Base-by-base conservation (phyloP, 1,140 invertebrate genomes). In the Scaptomyza graminum region DNA sequence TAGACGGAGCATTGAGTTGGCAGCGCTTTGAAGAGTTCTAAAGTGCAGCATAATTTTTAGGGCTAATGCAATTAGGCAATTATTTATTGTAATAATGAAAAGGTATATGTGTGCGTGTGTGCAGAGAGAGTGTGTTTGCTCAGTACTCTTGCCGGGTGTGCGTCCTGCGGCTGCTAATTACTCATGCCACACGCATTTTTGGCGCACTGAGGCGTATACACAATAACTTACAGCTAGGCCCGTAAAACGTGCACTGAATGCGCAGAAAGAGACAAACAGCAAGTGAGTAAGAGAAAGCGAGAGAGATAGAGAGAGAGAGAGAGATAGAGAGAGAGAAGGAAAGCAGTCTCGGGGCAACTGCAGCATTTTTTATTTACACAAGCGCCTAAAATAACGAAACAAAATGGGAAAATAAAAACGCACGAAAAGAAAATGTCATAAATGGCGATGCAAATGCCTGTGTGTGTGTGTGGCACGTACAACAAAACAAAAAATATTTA, bases 31-130 rank as follows among this genome's bases (percentile, higher is more conserved):
- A 87, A 83, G 82, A 83, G 82, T n/a, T n/a, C 82, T 83, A 78
- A 77, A 87, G 76, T 87, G 82, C 82, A 87, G 82, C 79, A 87
- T 76, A 83, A 76, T 88, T 87, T 76, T 64, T 43, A 64, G 52
- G 63, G 64, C 79, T 87, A 87, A 87, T 88, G 82, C 82, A 87
- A 87, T 87, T 87, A 87, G 82, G 75, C 82, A 87, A 87, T 87
- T 87, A 85, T 87, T 78, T 59, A 44, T 3, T 47, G 13, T 43
- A 51, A 61, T 49, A 73, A 49, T 28, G 16, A 59, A 39, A 61
- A 37, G 43, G 18, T 34, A 31, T 59, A 46, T n/a, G 16, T 16
- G 28, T 41, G 59, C 18, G 50, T 60, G 71, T 65, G 50, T 13
- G 25, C 16, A 16, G 18, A 18, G 18, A 25, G 22, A 46, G 1